Base-by-base conservation (phyloP, 2,113 vertebrate genomes). In the Myotis brandtii region DNA sequence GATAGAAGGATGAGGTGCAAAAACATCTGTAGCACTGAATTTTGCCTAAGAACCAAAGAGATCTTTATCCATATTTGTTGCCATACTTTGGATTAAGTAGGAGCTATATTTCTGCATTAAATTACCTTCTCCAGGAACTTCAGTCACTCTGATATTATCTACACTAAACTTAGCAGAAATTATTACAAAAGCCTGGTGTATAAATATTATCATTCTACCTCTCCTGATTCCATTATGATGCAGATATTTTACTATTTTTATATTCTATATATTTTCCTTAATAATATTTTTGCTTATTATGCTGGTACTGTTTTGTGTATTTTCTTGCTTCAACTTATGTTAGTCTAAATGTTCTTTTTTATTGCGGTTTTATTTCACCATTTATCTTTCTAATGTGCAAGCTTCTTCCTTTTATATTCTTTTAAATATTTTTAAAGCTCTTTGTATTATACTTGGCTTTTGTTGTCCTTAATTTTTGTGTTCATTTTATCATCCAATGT, bases 391-490 rank as follows among this genome's bases (percentile, higher is more conserved):
- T 87, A 86, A 92, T 43, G 27, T 75, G 9, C 1, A 84, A 92
- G 25, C 43, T 64, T 95, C 59, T 92, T 67, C 17, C 32, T 89
- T 81, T 79, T 56, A 72, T 40, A 54, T 34, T 88, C 25, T 83
- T 87, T 73, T 34, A 86, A 86, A 69, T 62, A 80, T 84, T 86
- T 87, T 83, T 40, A 92, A 96, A 59, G 46, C 25, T 67, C 34
- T 76, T 62, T 84, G 5, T 75, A 54, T 37, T 87, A 48, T 50
- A 80, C 30, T 93, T 89, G 79, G 46, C 1, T 89, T 67, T 89
- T 82, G 52, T 75, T 75, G n/a, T 82, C 3, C 12, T 92, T 73
- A 73, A 46, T 81, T 88, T 50, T 86, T 81, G 14, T 79, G 86
- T 43, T 89, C 5, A 50, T 13, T 87, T 83, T 84, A 43, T 1